Evolutionary conservation across 2,113 vertebrate genomes (phyloP).

Genomic region (Alethe castanea): DNA sequence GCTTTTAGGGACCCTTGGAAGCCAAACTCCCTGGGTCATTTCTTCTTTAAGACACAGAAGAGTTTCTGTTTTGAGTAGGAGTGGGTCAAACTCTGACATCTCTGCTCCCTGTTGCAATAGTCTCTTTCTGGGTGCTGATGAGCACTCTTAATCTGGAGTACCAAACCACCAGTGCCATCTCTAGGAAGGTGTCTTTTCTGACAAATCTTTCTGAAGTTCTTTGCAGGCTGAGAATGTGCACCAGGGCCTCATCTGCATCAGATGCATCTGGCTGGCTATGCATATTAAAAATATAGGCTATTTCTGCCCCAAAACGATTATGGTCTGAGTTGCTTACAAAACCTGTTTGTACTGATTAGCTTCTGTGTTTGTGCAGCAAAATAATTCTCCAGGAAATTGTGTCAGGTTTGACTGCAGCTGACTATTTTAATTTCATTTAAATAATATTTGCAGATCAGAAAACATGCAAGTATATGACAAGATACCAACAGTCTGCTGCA

Average conservation of each 20-base stretch:
- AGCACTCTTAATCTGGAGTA: background rate
- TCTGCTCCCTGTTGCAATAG: background rate
- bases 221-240: background rate
- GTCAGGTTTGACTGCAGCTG: background rate
- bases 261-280: background rate
- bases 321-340: background rate
- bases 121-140: background rate
- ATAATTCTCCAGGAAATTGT: background rate
- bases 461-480: background rate
- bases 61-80: background rate
- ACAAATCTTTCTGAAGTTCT: background rate
- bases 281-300: background rate
- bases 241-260: background rate
- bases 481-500: background rate
- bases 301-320: background rate
- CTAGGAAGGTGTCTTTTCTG: background rate
- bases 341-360: background rate
- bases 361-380: background rate
- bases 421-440: background rate
- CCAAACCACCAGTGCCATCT: background rate
- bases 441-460: background rate
- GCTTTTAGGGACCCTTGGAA: background rate
- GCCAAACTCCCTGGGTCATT: background rate
- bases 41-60: background rate
- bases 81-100: background rate